Base-by-base conservation (phyloP, 2,888 invertebrate genomes). In the Hylaea fasciaria region DNA sequence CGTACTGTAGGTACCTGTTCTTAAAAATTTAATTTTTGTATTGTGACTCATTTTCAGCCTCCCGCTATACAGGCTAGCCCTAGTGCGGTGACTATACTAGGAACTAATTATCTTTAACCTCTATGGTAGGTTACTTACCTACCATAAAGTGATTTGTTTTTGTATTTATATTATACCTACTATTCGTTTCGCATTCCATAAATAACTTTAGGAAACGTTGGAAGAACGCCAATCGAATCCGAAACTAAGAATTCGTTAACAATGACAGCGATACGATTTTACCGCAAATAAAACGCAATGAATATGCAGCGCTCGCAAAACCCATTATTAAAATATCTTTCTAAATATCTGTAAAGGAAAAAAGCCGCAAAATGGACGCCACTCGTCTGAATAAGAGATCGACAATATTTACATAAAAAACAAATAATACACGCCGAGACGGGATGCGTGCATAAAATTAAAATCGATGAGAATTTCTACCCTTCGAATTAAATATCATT, bases 381-480 rank as follows among this genome's bases (percentile, higher is more conserved):
- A 81, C 86, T 83, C 87, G 83, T 81, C 85, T 82, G 84, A 85
- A 83, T 82, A 87, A 88, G 86, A 87, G 87, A 85, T 87, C 81
- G 80, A 74, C 77, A 80, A 81, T 89, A 92, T 92, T 92, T 90
- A 91, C 91, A 92, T 92, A 91, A 91, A 91, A 92, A 91, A 87
- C 89, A 89, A 90, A 92, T 91, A 91, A 87, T 81, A 81, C 85
- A 83, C 77, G 75, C 80, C 73, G 89, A 89, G 91, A 91, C 86
- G 89, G 85, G 89, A 89, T 88, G 91, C 86, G 91, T 83, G 91
- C 91, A 91, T 92, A 91, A 91, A 89, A 92, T 92, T 92, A 91
- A 91, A 91, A 91, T 91, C 91, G 91, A 92, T 91, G 89, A 87
- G 88, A 86, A 86, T 83, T 86, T 87, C 85, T 87, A 91, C 91